These are phyloP conservation scores for Otolemur crassicaudatus DNA, from an alignment of 2,797 vertebrate genomes.

Conservation along the genomic window DNA sequence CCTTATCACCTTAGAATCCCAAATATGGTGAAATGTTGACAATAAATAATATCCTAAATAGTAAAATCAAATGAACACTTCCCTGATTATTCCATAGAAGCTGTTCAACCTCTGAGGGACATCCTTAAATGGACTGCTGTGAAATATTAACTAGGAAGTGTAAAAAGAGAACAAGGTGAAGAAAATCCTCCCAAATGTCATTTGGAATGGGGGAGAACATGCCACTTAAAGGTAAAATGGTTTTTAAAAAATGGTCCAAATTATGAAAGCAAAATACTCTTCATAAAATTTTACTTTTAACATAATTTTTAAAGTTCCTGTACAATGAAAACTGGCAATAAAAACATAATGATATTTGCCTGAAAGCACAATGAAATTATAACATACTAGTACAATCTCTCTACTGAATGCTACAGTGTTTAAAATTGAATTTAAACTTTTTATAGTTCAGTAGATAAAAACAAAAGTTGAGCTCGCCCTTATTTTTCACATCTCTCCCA, in stretches of 20 bases:
- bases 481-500: constrained; percentile 17
- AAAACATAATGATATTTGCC: constrained; percentile 58
- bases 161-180: constrained; percentile 71
- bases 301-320: constrained; percentile 44
- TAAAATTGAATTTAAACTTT: constrained; percentile 35
- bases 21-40: neutral
- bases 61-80: constrained; percentile 67
- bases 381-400: neutral
- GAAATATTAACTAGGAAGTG: constrained; percentile 67
- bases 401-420: neutral
- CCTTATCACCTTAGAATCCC: constrained; percentile 11
- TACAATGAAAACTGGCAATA: constrained; percentile 39
- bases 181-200: constrained; percentile 30
- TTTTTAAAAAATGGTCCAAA: constrained; percentile 22
- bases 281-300: constrained; percentile 45
- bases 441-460: neutral
- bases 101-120: constrained; percentile 59
- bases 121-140: constrained; percentile 58
- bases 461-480: neutral
- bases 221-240: neutral
- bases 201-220: neutral
- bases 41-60: constrained; percentile 28
- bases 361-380: constrained; percentile 26
- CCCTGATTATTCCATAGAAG: constrained; percentile 68
- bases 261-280: constrained; percentile 40